Conservation (phyloP, 2,888 invertebrate genomes). For the Torymus auratus region DNA sequence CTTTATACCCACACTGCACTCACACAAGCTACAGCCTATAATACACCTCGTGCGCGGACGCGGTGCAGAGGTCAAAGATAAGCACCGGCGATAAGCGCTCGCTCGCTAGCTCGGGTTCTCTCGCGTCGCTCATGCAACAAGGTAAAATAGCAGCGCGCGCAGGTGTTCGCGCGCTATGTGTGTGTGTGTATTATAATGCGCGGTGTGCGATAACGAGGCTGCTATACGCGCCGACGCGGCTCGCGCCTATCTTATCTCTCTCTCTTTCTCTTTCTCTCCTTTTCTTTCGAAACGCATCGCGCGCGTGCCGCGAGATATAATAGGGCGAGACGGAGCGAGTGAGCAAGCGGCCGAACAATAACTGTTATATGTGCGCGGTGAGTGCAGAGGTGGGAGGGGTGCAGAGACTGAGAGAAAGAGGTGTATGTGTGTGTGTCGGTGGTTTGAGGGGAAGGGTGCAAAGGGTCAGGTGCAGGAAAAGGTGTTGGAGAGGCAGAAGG, state of each 20-base stretch:
- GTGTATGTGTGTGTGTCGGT: too few relatives aligned
- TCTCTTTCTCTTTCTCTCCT: constrained; percentile 8
- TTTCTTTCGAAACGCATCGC: constrained; percentile 26
- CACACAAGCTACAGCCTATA: too few relatives aligned
- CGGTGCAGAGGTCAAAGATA: constrained; percentile 57
- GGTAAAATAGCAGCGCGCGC: constrained; percentile 43
- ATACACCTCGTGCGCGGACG: neutral
- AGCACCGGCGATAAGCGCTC: constrained; percentile 36
- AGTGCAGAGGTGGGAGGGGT: neutral
- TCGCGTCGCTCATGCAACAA: constrained; percentile 6
- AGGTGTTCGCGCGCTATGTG: constrained; percentile 2
- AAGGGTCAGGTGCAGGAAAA: too few relatives aligned
- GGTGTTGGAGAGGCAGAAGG: too few relatives aligned
- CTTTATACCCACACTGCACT: too few relatives aligned
- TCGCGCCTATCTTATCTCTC: constrained; percentile 38
- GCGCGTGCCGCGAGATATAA: constrained; percentile 6
- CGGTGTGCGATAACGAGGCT: constrained; percentile 38
- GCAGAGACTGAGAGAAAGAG: neutral
- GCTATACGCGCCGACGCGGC: neutral
- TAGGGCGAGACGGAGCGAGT: neutral
- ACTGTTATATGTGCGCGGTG: neutral
- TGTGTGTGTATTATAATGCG: constrained; percentile 7
- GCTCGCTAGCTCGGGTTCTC: too few relatives aligned
- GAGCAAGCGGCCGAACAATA: constrained; percentile 24
- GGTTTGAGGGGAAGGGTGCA: too few relatives aligned